phyloP scores from a whole-genome alignment of 2,888 invertebrate genomes.

The Folsomia manolachei region DNA sequence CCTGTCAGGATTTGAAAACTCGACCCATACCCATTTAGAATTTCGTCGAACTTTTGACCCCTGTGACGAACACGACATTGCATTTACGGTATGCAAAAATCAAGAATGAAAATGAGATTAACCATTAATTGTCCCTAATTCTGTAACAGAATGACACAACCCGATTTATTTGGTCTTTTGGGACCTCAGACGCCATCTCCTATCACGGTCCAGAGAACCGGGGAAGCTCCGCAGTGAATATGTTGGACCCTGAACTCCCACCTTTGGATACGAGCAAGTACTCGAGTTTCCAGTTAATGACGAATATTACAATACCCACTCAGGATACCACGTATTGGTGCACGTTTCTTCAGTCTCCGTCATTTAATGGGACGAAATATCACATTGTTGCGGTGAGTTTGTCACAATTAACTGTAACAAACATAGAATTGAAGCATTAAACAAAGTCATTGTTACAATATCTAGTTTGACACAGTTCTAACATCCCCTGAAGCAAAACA shows the following conservation, averaged over 20 bases:
- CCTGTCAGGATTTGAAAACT: background rate
- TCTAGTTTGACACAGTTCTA: conserved; percentile 23
- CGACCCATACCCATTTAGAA: background rate
- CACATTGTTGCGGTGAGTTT: conserved; percentile 84
- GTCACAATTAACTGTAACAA: no score
- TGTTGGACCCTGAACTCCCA: conserved; percentile 1
- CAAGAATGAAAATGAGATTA: no score
- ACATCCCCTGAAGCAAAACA: conserved; percentile 9
- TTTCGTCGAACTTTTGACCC: background rate
- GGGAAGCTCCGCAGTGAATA: background rate
- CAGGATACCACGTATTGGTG: conserved; percentile 81
- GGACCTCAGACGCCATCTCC: conserved; percentile 12
- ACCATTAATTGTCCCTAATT: no score
- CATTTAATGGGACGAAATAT: conserved; percentile 66
- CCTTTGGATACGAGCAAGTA: background rate
- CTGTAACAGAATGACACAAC: conserved; percentile 21
- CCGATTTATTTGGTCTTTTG: conserved; percentile 24
- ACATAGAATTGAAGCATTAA: no score
- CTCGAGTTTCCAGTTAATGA: background rate
- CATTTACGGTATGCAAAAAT: background rate
- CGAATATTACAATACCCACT: conserved; percentile 16
- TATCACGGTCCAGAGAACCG: background rate
- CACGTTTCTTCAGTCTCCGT: conserved; percentile 75
- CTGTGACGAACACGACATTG: background rate
- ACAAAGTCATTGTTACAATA: no score